Evolutionary conservation across 2,113 vertebrate genomes (phyloP).

Genomic region (Rhea pennata): DNA sequence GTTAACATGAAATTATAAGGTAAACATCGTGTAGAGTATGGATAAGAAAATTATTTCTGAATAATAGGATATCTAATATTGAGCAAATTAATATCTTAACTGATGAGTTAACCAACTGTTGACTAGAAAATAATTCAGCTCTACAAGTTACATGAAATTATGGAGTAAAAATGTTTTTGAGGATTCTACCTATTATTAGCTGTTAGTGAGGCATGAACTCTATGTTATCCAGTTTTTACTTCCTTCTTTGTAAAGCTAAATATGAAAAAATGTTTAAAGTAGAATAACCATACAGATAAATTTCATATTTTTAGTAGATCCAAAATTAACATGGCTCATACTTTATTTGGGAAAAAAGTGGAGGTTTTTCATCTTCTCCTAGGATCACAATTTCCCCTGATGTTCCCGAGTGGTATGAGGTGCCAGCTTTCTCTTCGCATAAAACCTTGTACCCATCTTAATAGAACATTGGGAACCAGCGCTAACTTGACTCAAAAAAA

Average conservation of each 20-base stretch:
- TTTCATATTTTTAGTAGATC: neutral
- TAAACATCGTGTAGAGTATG: neutral
- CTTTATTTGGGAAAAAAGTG: conserved; percentile 7
- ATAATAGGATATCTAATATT: neutral
- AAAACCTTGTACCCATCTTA: neutral
- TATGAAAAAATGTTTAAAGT: neutral
- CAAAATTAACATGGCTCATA: neutral
- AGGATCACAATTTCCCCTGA: neutral
- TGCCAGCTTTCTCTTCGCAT: neutral
- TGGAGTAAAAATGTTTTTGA: neutral
- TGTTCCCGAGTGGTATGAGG: neutral
- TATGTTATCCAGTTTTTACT: neutral
- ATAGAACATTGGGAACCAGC: neutral
- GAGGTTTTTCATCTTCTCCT: neutral
- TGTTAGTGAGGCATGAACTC: neutral
- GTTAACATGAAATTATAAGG: neutral
- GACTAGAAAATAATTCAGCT: neutral
- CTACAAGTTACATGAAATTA: neutral
- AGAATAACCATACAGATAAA: neutral
- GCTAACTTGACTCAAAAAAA: neutral
- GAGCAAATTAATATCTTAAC: neutral
- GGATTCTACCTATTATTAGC: neutral
- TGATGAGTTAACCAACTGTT: neutral
- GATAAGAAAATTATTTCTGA: neutral
- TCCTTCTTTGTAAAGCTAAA: neutral